Percentiles rank a stretch among this genome's conserved stretches.
Evolutionary conservation across 2,113 vertebrate species (phyloP).

Genomic region (zebrafish (Danio rerio)): DNA sequence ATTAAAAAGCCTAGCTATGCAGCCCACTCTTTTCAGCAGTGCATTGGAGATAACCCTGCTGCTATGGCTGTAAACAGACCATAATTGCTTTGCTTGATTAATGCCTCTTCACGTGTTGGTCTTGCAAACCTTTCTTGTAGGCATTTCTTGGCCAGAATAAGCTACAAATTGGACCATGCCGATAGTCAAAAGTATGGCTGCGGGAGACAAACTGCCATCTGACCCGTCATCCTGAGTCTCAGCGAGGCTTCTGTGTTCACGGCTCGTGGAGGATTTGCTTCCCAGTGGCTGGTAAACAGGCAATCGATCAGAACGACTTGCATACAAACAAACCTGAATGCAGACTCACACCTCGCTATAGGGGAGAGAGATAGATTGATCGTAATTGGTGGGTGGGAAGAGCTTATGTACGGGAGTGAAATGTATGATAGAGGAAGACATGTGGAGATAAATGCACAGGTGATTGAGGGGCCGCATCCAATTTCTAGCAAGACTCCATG

Average conservation of each 20-base stretch:
- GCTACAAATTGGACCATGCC: slow-evolving; percentile 2
- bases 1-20: background rate
- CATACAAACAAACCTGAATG: slow-evolving; percentile 64
- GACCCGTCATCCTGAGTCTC: slow-evolving; percentile 37
- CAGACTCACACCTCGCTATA: slow-evolving; percentile 38
- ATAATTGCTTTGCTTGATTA: background rate
- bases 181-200: background rate
- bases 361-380: slow-evolving; percentile 52
- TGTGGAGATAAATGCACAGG: slow-evolving; percentile 18
- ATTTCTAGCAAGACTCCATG: slow-evolving; percentile 8
- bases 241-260: slow-evolving; percentile 18
- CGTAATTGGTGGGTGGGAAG: slow-evolving; percentile 34
- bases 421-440: background rate
- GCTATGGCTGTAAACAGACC: background rate
- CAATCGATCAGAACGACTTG: slow-evolving; percentile 67
- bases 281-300: slow-evolving; percentile 54
- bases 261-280: slow-evolving; percentile 43
- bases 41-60: background rate
- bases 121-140: background rate
- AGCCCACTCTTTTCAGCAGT: background rate
- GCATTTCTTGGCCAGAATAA: background rate
- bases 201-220: background rate
- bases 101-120: background rate
- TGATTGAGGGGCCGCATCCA: slow-evolving; percentile 18
- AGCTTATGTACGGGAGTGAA: slow-evolving; percentile 16